Evolutionary conservation across 2,888 invertebrate genomes (phyloP).

Genomic region (Eudasyphora cyanicolor): DNA sequence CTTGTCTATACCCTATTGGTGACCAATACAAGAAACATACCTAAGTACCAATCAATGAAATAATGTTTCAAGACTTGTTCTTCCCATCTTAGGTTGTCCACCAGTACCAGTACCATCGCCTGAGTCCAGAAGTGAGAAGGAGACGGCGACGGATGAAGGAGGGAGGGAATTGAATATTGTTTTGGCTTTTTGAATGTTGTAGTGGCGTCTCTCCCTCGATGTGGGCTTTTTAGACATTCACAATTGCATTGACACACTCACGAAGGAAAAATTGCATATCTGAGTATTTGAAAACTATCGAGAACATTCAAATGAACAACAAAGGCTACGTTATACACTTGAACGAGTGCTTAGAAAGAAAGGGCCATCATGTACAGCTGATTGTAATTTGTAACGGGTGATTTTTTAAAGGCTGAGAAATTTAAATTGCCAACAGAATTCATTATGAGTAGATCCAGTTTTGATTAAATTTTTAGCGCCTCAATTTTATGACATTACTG

Average conservation of each 20-base stretch:
- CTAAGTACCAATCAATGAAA: conserved; percentile 1
- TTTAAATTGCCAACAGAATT: too few species aligned
- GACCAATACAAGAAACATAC: background rate
- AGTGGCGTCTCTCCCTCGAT: background rate
- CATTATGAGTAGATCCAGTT: too few species aligned
- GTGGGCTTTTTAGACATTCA: background rate
- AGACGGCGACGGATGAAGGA: background rate
- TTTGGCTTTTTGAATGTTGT: background rate
- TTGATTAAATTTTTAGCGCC: too few species aligned
- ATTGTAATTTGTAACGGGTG: background rate
- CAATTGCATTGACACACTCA: background rate
- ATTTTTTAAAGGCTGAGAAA: too few species aligned
- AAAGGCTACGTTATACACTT: too few species aligned
- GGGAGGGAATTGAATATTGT: background rate
- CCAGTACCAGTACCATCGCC: too few species aligned
- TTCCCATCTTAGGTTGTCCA: background rate
- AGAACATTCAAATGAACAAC: background rate
- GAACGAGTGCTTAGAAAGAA: background rate
- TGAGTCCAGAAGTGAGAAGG: too few species aligned
- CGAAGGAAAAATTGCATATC: background rate
- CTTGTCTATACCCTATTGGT: too few species aligned
- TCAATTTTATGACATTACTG: too few species aligned
- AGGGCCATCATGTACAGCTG: background rate
- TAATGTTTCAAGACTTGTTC: background rate
- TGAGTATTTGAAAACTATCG: background rate